A percentile compares a stretch with the other conserved stretches of the same genome.
Evolutionary conservation across 2,888 invertebrate species (phyloP).

Genomic region (Parnassius apollo): DNA sequence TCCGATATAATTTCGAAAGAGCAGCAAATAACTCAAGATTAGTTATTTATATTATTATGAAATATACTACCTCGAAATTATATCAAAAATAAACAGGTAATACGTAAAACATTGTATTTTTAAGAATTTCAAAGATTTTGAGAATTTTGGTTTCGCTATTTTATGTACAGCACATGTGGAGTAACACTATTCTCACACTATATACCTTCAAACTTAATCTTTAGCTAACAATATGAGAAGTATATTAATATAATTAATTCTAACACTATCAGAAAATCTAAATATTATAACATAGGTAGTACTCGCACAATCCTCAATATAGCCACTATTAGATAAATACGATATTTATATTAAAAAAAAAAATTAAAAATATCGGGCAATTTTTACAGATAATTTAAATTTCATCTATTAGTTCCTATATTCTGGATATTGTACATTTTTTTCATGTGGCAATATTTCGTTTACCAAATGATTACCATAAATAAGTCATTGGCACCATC

Average conservation of each 20-base stretch:
- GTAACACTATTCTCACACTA: constrained; percentile 57
- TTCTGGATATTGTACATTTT: constrained; percentile 14
- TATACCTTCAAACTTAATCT: constrained; percentile 55
- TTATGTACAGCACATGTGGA: constrained; percentile 34
- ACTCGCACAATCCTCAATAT: constrained; percentile 43
- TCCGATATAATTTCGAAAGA: constrained; percentile 9
- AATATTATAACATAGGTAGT: constrained; percentile 54
- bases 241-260: constrained; percentile 63
- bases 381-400: constrained; percentile 7
- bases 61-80: constrained; percentile 11
- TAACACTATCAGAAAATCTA: constrained; percentile 67
- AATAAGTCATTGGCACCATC: constrained; percentile 20
- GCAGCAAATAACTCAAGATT: constrained; percentile 10
- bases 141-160: constrained; percentile 21
- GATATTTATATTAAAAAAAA: not conserved
- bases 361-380: constrained; percentile 5
- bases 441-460: constrained; percentile 23
- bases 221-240: constrained; percentile 72
- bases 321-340: constrained; percentile 35
- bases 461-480: constrained; percentile 4
- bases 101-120: constrained; percentile 11
- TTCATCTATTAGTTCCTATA: constrained; percentile 29
- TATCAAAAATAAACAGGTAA: not conserved
- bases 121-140: not conserved
- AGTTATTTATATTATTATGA: constrained; percentile 2